Evolutionary conservation across 2,888 invertebrate genomes (phyloP).

Genomic region (Campoplex capitator): DNA sequence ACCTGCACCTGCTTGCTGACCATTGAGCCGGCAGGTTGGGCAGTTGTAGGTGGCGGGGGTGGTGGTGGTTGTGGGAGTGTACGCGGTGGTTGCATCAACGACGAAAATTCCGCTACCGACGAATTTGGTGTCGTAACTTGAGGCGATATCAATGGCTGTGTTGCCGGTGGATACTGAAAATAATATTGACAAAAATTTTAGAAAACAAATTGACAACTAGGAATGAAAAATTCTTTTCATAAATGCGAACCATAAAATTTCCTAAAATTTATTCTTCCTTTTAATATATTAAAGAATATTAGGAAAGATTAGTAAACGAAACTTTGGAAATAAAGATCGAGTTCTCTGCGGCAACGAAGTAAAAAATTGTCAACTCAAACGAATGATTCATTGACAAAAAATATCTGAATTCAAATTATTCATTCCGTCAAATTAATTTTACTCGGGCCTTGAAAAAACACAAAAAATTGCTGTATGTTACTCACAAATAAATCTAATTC

Average conservation of each 20-base stretch:
- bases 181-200: conserved; percentile 43
- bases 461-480: neutral
- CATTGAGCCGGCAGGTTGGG: conserved; percentile 85
- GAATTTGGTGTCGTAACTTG: conserved; percentile 85
- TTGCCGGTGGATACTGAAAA: conserved; percentile 90
- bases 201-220: neutral
- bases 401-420: neutral
- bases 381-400: neutral
- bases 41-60: conserved; percentile 84
- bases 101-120: conserved; percentile 84
- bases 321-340: neutral
- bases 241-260: neutral
- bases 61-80: conserved; percentile 85
- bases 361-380: neutral
- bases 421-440: neutral
- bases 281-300: too few species aligned
- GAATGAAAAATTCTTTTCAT: neutral
- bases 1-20: conserved; percentile 89
- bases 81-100: conserved; percentile 84
- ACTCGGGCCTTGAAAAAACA: neutral
- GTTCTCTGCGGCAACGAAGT: too few species aligned
- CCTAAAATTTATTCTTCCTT: too few species aligned
- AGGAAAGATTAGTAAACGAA: neutral
- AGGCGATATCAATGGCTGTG: conserved; percentile 87
- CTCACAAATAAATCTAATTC: neutral